Percentiles rank a stretch among this genome's conserved stretches.
phyloP scores from a whole-genome alignment of 2,797 vertebrate genomes.

The Ceryle rudis region DNA sequence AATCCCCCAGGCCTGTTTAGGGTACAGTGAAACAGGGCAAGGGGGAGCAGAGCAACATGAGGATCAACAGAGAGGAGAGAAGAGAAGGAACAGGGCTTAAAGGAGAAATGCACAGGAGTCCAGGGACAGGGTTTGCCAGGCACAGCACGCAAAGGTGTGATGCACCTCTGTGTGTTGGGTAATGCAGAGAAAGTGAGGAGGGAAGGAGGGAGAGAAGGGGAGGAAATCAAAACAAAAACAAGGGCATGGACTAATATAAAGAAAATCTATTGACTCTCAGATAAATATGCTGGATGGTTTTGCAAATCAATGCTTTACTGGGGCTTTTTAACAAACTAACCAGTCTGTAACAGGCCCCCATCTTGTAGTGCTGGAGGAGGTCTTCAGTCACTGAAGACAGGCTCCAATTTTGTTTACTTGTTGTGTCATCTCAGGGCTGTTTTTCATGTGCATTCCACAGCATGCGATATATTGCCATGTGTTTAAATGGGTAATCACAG shows the following conservation, averaged over 20 bases:
- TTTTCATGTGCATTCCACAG: background rate
- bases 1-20: background rate
- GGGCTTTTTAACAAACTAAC: background rate
- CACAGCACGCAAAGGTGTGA: accelerated
- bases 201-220: background rate
- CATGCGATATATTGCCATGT: background rate
- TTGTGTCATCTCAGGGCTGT: background rate
- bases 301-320: background rate
- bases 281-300: background rate
- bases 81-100: background rate
- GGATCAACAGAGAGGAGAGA: background rate
- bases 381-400: background rate
- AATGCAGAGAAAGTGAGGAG: background rate
- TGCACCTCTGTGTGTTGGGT: background rate
- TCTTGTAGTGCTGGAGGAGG: background rate
- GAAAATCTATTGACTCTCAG: background rate
- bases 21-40: background rate
- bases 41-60: background rate
- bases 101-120: background rate
- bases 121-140: background rate
- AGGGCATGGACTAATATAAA: background rate
- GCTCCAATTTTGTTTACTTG: background rate
- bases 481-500: background rate
- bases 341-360: background rate
- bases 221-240: background rate